Base-by-base conservation (phyloP, 2,113 vertebrate species). In the Acinonyx jubatus region DNA sequence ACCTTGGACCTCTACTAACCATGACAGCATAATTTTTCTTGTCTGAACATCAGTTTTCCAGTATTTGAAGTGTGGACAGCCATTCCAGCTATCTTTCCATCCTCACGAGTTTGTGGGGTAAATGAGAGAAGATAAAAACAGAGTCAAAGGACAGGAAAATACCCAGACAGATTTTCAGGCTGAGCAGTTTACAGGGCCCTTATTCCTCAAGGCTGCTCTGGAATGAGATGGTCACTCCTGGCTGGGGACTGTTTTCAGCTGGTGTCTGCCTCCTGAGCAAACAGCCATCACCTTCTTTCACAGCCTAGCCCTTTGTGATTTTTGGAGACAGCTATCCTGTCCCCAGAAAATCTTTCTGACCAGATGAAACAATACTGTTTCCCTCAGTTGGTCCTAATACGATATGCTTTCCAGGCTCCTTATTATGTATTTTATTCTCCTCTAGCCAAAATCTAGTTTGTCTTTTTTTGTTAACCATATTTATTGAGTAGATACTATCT, bases 271-370 rank as follows among this genome's bases (percentile, higher is more conserved):
- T 63, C 50, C 36, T 36, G 81, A 78, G 50, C 76, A 74, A 69
- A 66, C 1, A 55, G 23, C 36, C 9, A 1, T 16, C 15, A 3
- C 57, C 14, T 48, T 50, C 63, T 50, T 79, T 78, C 14, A 57
- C 4, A 50, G 21, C 29, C 23, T 13, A 73, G 25, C 36, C 29
- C 65, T 89, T 80, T 68, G 73, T 93, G 82, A 73, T 38, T 71
- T 85, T 48, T 86, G 38, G 91, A 86, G 73, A 83, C 12, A 74
- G 71, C 31, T 50, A 7, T 73, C 27, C 7, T 90, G 19, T 76
- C 33, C n/a, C 50, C 7, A 83, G 65, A 87, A 97, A 87, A 79
- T 63, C 52, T 97, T 94, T 25, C 31, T 12, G 78, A 91, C 23
- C 29, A 27, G 55, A 29, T 96, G 52, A 85, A n/a, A 57, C 19